These are phyloP conservation scores for Holotrichia oblita DNA, from an alignment of 1,140 invertebrate genomes.

Conservation along the genomic window DNA sequence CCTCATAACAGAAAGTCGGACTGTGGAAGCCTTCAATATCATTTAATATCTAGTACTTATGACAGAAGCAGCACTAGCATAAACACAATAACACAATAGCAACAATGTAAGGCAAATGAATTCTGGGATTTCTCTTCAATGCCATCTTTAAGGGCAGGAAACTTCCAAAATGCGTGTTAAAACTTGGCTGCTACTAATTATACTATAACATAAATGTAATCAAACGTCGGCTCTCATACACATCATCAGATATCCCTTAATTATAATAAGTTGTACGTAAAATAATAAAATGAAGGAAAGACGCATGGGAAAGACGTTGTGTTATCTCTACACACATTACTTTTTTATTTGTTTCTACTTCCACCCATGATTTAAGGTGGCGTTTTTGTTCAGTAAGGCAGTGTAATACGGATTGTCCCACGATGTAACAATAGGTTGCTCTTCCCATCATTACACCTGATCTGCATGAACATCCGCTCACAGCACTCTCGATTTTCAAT, in stretches of 20 bases:
- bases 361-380: conserved; percentile 55
- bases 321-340: conserved; percentile 49
- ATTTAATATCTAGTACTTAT: too few species aligned
- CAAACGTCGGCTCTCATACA: conserved; percentile 54
- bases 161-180: too few species aligned
- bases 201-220: conserved; percentile 40
- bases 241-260: conserved; percentile 53
- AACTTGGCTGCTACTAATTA: background rate
- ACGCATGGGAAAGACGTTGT: conserved; percentile 47
- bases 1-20: too few species aligned
- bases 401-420: conserved; percentile 59
- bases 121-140: too few species aligned
- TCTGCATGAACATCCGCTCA: conserved; percentile 60
- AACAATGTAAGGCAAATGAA: too few species aligned
- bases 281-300: conserved; percentile 50
- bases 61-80: too few species aligned
- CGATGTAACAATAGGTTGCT: conserved; percentile 55
- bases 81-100: too few species aligned
- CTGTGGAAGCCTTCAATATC: too few species aligned
- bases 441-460: conserved; percentile 60
- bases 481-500: conserved; percentile 58
- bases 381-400: conserved; percentile 57
- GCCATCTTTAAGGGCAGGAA: too few species aligned
- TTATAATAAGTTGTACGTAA: conserved; percentile 52
- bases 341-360: conserved; percentile 53